These are phyloP conservation scores for Samia ricini DNA, from an alignment of 1,140 invertebrate genomes.

Conservation along the genomic window DNA sequence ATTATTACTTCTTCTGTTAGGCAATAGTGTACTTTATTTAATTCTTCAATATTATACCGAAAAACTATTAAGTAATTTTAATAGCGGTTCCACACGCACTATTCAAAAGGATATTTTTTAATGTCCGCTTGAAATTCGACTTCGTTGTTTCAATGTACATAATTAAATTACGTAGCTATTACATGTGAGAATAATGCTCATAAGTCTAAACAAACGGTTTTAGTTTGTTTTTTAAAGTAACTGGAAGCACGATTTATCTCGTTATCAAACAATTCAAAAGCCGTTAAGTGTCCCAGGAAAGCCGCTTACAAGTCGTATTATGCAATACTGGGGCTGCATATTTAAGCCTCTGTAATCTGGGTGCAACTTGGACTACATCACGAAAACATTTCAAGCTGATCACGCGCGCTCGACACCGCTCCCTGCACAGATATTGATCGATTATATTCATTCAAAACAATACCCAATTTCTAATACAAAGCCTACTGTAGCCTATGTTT, in stretches of 20 bases:
- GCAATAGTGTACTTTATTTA: constrained; percentile 25
- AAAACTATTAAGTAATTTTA: constrained; percentile 20
- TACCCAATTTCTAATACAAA: constrained; percentile 30
- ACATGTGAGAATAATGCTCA: neutral
- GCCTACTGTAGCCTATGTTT: constrained; percentile 1
- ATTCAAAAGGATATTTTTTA: constrained; percentile 1
- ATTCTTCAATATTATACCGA: constrained; percentile 20
- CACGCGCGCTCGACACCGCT: constrained; percentile 18
- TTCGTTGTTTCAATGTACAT: neutral
- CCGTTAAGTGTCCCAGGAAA: constrained; percentile 28
- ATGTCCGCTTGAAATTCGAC: neutral
- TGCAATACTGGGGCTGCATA: constrained; percentile 43
- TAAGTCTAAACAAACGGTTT: no score
- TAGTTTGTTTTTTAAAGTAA: neutral
- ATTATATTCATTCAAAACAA: constrained; percentile 24
- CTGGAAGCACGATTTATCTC: constrained; percentile 33
- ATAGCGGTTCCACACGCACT: constrained; percentile 15
- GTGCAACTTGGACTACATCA: constrained; percentile 16
- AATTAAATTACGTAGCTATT: no score
- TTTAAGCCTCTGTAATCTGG: constrained; percentile 41
- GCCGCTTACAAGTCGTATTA: constrained; percentile 31
- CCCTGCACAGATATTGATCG: constrained; percentile 28
- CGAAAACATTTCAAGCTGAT: constrained; percentile 3
- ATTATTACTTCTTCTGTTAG: constrained; percentile 32
- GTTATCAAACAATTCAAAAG: constrained; percentile 44